Evolutionary conservation across 2,888 invertebrate species (phyloP).

Genomic region (Dorcus parallelipipedus): DNA sequence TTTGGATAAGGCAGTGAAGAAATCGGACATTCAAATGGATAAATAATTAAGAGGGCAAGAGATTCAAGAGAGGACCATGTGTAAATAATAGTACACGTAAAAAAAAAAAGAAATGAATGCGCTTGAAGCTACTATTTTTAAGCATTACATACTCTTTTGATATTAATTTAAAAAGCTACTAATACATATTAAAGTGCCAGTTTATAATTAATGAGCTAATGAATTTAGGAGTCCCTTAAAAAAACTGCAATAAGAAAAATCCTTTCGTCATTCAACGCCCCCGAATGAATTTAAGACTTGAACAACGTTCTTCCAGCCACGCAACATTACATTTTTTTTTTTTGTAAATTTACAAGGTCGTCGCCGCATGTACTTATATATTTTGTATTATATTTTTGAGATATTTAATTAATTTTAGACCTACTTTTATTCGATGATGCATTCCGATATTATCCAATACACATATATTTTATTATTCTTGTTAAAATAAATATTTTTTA

Average conservation of each 20-base stretch:
- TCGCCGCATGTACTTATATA: constrained; percentile 12
- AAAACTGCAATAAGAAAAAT: not conserved
- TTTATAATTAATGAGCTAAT: not conserved
- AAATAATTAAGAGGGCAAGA: too few relatives aligned
- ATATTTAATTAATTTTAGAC: constrained; percentile 21
- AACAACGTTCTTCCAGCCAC: constrained; percentile 4
- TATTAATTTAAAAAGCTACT: too few relatives aligned
- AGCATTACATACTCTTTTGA: too few relatives aligned
- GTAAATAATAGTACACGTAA: too few relatives aligned
- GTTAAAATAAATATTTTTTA: constrained; percentile 31
- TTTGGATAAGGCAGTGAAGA: too few relatives aligned
- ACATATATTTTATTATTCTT: constrained; percentile 33
- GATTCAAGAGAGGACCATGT: too few relatives aligned
- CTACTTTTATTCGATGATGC: constrained; percentile 29
- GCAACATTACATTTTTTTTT: constrained; percentile 1
- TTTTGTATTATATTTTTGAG: constrained; percentile 23
- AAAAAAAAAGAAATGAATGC: too few relatives aligned
- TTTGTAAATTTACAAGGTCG: constrained; percentile 5
- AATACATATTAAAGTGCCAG: too few relatives aligned
- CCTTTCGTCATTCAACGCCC: too few relatives aligned
- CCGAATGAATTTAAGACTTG: too few relatives aligned
- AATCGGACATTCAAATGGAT: too few relatives aligned
- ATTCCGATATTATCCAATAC: constrained; percentile 32
- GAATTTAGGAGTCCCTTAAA: not conserved
- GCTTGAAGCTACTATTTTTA: too few relatives aligned